Evolutionary conservation across 1,140 invertebrate genomes (phyloP).

Genomic region (Branchinecta lynchi): DNA sequence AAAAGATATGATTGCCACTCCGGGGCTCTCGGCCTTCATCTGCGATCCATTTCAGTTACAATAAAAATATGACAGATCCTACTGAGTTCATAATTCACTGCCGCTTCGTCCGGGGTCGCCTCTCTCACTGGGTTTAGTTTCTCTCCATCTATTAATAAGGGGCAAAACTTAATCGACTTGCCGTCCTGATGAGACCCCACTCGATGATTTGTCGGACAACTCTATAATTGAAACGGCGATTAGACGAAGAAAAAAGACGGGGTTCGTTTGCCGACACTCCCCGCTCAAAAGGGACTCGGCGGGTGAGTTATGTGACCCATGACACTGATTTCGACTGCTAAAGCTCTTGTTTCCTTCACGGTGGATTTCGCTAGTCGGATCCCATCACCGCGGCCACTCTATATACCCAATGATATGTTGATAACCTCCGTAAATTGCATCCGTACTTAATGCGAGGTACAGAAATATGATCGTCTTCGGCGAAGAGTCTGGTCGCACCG

Average conservation of each 20-base stretch:
- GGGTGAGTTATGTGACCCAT: conserved; percentile 6
- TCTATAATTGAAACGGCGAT: conserved; percentile 10
- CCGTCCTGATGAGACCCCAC: conserved; percentile 8
- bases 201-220: conserved; percentile 11
- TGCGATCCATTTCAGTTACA: neutral
- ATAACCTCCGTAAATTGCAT: neutral
- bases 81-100: neutral
- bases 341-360: conserved; percentile 10
- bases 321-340: neutral
- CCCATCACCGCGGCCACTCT: neutral
- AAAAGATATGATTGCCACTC: neutral
- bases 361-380: neutral
- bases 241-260: conserved; percentile 10
- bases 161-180: conserved; percentile 9
- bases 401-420: neutral
- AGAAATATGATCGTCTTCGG: neutral
- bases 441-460: neutral
- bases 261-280: conserved; percentile 1
- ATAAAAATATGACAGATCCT: neutral
- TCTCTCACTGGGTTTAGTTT: neutral
- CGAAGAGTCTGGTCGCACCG: neutral
- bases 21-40: neutral
- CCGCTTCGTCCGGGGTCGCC: neutral
- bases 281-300: conserved; percentile 4
- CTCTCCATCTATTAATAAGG: conserved; percentile 10